Evolutionary conservation across 2,797 vertebrate genomes (phyloP).

Genomic region (Typhlichthys eigenmanni): DNA sequence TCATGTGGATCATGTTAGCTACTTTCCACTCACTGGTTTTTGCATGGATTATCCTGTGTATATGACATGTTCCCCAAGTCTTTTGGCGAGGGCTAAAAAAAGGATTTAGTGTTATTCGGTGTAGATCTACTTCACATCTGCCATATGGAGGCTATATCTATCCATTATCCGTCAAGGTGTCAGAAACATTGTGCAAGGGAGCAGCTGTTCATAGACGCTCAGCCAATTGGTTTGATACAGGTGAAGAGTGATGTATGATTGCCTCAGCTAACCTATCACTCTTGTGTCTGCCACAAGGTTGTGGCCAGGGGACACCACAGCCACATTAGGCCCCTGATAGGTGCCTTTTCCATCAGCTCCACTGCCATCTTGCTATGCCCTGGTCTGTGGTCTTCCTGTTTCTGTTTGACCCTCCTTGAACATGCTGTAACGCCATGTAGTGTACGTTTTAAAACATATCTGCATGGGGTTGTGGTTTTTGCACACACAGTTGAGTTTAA

Average conservation of each 20-base stretch:
- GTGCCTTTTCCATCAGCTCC: conserved; percentile 56
- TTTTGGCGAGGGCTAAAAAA: conserved; percentile 44
- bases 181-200: conserved; percentile 59
- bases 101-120: conserved; percentile 57
- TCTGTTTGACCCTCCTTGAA: conserved; percentile 5
- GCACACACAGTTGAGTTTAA: no score
- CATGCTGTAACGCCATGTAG: no score
- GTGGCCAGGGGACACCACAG: conserved; percentile 56
- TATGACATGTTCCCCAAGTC: conserved; percentile 56
- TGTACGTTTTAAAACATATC: no score
- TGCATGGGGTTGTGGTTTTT: no score
- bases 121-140: conserved; percentile 50
- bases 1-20: conserved; percentile 49
- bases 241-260: conserved; percentile 76
- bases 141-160: conserved; percentile 63
- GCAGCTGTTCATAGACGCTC: conserved; percentile 72
- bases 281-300: conserved; percentile 60
- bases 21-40: conserved; percentile 53
- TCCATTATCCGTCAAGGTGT: conserved; percentile 74
- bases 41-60: conserved; percentile 59
- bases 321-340: conserved; percentile 65
- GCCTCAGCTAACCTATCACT: conserved; percentile 68
- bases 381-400: conserved; percentile 31
- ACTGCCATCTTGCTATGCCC: conserved; percentile 47
- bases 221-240: conserved; percentile 73